These are phyloP conservation scores for Cynodonichthys magdalenae DNA, from an alignment of 2,797 vertebrate genomes.

Conservation along the genomic window DNA sequence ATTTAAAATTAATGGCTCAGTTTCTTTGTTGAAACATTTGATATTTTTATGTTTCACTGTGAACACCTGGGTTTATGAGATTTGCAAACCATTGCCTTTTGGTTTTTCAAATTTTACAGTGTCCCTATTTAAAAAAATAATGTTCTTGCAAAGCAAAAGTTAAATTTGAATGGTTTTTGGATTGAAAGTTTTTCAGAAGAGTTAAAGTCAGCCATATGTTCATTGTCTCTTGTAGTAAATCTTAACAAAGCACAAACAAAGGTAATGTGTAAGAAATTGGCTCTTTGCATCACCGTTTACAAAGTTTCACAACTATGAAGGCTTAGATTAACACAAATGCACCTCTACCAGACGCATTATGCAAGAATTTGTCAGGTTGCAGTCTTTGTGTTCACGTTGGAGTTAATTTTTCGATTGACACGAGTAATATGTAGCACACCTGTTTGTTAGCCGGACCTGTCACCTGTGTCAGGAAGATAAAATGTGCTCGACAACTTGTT, in stretches of 20 bases:
- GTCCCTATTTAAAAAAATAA: too few species aligned
- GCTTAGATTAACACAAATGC: constrained; percentile 9
- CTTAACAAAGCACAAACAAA: too few species aligned
- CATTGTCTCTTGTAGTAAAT: too few species aligned
- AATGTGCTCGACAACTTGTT: constrained; percentile 57
- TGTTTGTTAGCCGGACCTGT: constrained; percentile 31
- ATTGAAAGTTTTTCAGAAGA: constrained; percentile 9
- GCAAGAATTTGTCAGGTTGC: constrained; percentile 15
- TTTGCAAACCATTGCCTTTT: too few species aligned
- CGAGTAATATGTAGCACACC: constrained; percentile 34
- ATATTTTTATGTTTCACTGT: too few species aligned
- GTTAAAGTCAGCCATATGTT: neutral
- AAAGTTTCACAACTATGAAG: constrained; percentile 6
- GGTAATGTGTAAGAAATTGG: too few species aligned
- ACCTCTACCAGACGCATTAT: constrained; percentile 30
- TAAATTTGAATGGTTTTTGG: constrained; percentile 6
- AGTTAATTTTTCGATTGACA: constrained; percentile 51
- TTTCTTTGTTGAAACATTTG: too few species aligned
- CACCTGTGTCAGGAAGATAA: constrained; percentile 51
- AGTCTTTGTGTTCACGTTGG: constrained; percentile 41
- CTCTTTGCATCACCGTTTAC: constrained; percentile 9
- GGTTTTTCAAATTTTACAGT: too few species aligned
- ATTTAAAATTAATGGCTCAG: too few species aligned
- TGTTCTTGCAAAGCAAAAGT: constrained; percentile 16
- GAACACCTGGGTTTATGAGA: constrained; percentile 1